These are phyloP conservation scores for Phaethornis superciliosus DNA, from an alignment of 2,113 vertebrate species.

Conservation along the genomic window DNA sequence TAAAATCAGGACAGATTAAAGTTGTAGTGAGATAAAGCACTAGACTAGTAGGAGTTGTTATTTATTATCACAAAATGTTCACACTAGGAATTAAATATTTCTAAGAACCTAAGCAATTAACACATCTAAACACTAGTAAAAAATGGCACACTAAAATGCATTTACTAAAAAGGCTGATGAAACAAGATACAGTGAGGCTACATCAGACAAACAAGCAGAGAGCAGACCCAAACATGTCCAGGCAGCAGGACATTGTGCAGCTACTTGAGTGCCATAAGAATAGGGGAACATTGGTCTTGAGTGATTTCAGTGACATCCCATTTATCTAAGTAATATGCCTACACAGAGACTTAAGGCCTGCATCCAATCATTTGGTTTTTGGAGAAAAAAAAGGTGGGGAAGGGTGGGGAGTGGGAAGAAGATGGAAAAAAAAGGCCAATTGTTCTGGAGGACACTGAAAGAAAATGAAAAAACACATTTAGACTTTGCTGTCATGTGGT, in stretches of 20 bases:
- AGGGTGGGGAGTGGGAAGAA: no score
- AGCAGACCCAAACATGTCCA: neutral
- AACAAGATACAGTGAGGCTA: neutral
- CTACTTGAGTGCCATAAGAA: neutral
- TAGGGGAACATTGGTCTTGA: neutral
- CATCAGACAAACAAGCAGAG: neutral
- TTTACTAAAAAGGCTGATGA: neutral
- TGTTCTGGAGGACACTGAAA: neutral
- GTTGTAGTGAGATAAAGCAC: neutral
- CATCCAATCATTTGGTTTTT: accelerated
- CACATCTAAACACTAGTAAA: neutral
- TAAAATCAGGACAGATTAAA: neutral
- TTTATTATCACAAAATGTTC: neutral
- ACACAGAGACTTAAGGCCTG: neutral
- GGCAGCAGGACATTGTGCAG: accelerated
- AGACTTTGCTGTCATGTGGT: neutral
- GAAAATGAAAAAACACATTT: neutral
- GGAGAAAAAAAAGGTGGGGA: neutral
- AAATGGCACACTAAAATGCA: neutral
- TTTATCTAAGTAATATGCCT: neutral
- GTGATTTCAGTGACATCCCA: neutral
- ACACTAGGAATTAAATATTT: neutral
- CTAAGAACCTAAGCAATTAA: neutral
- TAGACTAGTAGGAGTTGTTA: neutral
- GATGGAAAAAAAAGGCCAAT: neutral